Evolutionary conservation across 2,888 invertebrate species (phyloP).

Genomic region (Euzophera pinguis): DNA sequence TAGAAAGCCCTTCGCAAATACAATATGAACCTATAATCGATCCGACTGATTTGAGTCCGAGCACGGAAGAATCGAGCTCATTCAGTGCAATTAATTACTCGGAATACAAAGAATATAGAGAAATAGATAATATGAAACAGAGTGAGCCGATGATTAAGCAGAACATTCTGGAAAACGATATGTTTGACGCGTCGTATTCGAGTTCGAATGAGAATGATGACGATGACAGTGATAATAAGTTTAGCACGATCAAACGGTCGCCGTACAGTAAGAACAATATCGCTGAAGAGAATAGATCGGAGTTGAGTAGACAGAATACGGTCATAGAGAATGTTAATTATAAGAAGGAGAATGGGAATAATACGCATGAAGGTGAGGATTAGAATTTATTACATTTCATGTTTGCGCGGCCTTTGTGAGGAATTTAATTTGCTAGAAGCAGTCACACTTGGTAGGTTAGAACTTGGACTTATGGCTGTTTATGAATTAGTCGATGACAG

Average conservation of each 20-base stretch:
- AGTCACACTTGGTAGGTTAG: too few species aligned
- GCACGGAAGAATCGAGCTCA: slow-evolving; percentile 58
- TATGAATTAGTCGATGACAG: too few species aligned
- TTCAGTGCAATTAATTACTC: slow-evolving; percentile 62
- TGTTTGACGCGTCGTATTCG: slow-evolving; percentile 73
- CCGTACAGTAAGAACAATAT: slow-evolving; percentile 80
- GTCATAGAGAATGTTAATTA: slow-evolving; percentile 74
- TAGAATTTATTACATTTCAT: slow-evolving; percentile 3
- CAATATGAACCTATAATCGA: slow-evolving; percentile 74
- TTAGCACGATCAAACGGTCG: slow-evolving; percentile 85
- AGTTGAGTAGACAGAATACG: slow-evolving; percentile 68
- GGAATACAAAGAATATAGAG: slow-evolving; percentile 48
- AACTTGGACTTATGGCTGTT: too few species aligned
- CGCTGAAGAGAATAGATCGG: slow-evolving; percentile 44
- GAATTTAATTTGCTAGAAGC: too few species aligned
- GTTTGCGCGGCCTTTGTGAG: too few species aligned
- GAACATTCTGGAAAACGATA: slow-evolving; percentile 74
- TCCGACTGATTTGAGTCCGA: slow-evolving; percentile 63
- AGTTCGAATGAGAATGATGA: slow-evolving; percentile 79
- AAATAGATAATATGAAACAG: slow-evolving; percentile 48
- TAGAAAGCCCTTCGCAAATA: slow-evolving; percentile 72
- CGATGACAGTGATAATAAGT: slow-evolving; percentile 84
- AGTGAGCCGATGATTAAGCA: slow-evolving; percentile 75
- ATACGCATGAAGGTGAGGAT: slow-evolving; percentile 58
- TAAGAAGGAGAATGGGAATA: slow-evolving; percentile 70